These are phyloP conservation scores for Melinaea marsaeus DNA, from an alignment of 2,888 invertebrate species.

Conservation along the genomic window DNA sequence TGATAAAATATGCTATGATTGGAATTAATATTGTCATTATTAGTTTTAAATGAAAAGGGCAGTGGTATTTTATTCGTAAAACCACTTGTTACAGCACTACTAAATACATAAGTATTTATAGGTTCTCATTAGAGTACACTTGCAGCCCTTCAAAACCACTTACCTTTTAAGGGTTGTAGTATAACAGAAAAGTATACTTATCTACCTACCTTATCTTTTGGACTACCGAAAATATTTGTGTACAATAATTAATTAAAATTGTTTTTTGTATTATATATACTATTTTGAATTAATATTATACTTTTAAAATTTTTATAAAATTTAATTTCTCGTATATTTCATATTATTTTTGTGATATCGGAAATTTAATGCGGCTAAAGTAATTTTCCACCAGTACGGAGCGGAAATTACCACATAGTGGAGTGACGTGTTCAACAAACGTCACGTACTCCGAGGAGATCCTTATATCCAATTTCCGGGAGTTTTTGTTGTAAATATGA, in stretches of 20 bases:
- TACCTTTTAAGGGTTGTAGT: constrained; percentile 19
- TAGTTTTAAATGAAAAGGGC: not conserved
- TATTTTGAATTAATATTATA: not conserved
- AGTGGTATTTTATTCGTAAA: not conserved
- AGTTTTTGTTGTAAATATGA: constrained; percentile 76
- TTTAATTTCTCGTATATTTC: constrained; percentile 32
- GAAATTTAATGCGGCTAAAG: constrained; percentile 76
- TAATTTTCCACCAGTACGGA: constrained; percentile 74
- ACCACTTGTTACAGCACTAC: not conserved
- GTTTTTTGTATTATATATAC: not conserved
- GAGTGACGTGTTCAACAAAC: constrained; percentile 77
- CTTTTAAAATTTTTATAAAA: not conserved
- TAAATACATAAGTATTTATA: constrained; percentile 8
- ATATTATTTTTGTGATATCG: constrained; percentile 66
- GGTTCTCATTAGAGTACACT: constrained; percentile 25
- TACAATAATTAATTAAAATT: not conserved
- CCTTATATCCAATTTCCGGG: constrained; percentile 77
- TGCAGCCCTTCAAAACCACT: constrained; percentile 23
- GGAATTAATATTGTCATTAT: not conserved
- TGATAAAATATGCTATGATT: no score
- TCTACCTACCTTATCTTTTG: not conserved
- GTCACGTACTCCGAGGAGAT: constrained; percentile 77
- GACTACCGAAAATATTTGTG: constrained; percentile 1
- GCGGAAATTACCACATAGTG: constrained; percentile 78
- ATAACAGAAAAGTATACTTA: constrained; percentile 7